Percentiles rank a stretch among this genome's conserved stretches.
These are phyloP conservation scores for Erebia ligea DNA, from an alignment of 2,888 invertebrate species.

Conservation along the genomic window DNA sequence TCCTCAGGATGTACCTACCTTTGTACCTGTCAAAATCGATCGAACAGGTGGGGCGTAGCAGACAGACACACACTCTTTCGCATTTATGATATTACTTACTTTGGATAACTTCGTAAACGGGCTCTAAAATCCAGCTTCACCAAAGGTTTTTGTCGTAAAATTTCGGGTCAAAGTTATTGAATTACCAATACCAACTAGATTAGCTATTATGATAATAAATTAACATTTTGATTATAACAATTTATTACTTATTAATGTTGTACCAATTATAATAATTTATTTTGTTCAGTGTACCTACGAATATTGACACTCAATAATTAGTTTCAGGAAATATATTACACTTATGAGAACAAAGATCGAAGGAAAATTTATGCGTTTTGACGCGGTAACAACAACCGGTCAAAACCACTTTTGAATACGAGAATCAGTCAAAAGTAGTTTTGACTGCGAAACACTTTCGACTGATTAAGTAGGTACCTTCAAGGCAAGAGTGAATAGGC, in stretches of 20 bases:
- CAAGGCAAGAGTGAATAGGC: too few relatives aligned
- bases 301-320: background rate
- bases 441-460: too few relatives aligned
- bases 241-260: background rate
- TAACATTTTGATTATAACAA: background rate
- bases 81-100: too few relatives aligned
- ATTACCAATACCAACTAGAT: background rate
- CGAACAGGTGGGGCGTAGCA: too few relatives aligned
- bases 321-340: slow-evolving; percentile 13
- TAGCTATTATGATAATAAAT: background rate
- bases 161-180: background rate
- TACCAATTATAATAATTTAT: background rate
- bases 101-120: too few relatives aligned
- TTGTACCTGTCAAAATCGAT: too few relatives aligned
- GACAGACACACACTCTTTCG: too few relatives aligned
- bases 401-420: too few relatives aligned
- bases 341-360: background rate
- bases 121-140: background rate
- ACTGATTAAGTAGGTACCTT: too few relatives aligned
- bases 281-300: background rate
- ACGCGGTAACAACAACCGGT: too few relatives aligned
- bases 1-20: too few relatives aligned
- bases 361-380: slow-evolving; percentile 16
- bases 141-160: background rate
- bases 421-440: too few relatives aligned